Conservation (phyloP, 2,888 invertebrate genomes). For the Catocala sponsa region DNA sequence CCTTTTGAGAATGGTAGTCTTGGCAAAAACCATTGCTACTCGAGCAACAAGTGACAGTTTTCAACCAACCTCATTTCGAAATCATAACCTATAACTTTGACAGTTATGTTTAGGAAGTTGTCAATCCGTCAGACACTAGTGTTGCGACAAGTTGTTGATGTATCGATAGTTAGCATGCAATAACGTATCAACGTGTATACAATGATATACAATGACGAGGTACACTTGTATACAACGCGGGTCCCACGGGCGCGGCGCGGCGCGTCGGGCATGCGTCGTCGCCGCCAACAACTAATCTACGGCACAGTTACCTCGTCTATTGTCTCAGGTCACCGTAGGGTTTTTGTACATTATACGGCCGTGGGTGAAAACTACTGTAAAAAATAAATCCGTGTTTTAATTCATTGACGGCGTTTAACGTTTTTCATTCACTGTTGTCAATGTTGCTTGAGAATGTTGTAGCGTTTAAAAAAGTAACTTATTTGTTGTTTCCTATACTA, state of each 20-base stretch:
- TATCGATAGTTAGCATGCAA: conserved; percentile 32
- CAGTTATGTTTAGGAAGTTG: conserved; percentile 11
- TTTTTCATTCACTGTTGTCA: conserved; percentile 43
- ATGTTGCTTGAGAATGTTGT: conserved; percentile 7
- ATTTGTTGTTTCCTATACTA: too few relatives aligned
- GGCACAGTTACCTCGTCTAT: conserved; percentile 61
- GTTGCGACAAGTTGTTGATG: conserved; percentile 13
- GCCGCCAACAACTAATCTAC: conserved; percentile 45
- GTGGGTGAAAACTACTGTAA: conserved; percentile 72
- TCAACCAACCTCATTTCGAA: too few relatives aligned
- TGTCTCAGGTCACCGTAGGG: conserved; percentile 56
- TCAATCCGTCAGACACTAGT: conserved; percentile 11
- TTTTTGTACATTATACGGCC: conserved; percentile 72
- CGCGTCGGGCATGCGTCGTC: conserved; percentile 21
- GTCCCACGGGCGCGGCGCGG: conserved; percentile 33
- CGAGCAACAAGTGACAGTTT: too few relatives aligned
- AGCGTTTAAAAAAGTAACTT: too few relatives aligned
- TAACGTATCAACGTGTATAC: conserved; percentile 22
- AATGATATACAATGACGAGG: conserved; percentile 34
- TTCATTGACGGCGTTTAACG: conserved; percentile 29
- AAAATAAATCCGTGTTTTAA: conserved; percentile 51
- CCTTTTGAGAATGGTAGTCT: too few relatives aligned
- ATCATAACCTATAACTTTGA: too few relatives aligned
- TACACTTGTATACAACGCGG: conserved; percentile 20
- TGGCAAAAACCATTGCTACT: too few relatives aligned